Conservation (phyloP, 2,113 vertebrate species). For the Columbina picui region DNA sequence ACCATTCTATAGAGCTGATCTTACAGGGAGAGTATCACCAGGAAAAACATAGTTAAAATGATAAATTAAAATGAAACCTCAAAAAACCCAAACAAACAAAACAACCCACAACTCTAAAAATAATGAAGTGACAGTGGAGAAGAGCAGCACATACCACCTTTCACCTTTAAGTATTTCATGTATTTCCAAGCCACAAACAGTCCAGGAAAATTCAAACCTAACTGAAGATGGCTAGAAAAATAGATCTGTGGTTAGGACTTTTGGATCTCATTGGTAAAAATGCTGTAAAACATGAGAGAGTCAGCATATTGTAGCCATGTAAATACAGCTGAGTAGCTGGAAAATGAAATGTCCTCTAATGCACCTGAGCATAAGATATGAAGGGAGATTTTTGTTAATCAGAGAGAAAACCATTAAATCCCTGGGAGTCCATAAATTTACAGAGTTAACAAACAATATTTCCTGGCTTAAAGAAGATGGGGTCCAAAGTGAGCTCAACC, state of each 20-base stretch:
- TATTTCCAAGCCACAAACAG: not conserved
- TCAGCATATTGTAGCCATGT: not conserved
- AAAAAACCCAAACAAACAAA: not conserved
- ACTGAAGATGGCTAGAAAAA: not conserved
- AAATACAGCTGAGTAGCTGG: rapidly evolving
- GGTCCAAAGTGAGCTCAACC: no score
- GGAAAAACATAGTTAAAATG: not conserved
- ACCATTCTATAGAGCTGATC: not conserved
- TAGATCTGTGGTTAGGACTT: not conserved
- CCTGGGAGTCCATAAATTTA: not conserved
- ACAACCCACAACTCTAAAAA: not conserved
- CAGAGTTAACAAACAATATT: not conserved
- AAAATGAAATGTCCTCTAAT: not conserved
- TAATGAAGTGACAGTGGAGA: not conserved
- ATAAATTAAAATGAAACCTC: not conserved
- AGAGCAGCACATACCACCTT: not conserved
- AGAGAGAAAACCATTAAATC: not conserved
- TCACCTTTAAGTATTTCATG: not conserved
- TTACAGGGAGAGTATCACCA: not conserved
- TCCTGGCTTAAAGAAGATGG: not conserved
- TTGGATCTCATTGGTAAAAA: not conserved
- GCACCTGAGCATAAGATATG: not conserved
- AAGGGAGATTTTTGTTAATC: not conserved
- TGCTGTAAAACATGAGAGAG: not conserved
- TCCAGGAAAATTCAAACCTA: not conserved